These are phyloP conservation scores for Ctenosaura bakeri DNA, from an alignment of 2,797 vertebrate genomes.

Conservation along the genomic window DNA sequence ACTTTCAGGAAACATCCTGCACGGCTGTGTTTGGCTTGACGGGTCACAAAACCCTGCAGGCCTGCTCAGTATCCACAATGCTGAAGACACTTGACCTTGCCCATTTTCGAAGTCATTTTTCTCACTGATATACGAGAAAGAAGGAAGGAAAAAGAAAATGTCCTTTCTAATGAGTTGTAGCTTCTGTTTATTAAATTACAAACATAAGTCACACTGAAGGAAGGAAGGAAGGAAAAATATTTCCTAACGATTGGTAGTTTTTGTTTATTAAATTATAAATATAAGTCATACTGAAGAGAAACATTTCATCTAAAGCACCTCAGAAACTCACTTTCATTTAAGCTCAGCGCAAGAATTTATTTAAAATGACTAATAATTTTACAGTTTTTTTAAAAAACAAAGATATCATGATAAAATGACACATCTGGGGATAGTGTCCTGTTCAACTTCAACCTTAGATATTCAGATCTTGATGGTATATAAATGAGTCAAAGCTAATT, in stretches of 20 bases:
- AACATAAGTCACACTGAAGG: neutral
- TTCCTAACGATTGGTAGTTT: neutral
- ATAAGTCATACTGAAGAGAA: neutral
- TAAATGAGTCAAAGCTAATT: too few relatives aligned
- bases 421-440: neutral
- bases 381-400: neutral
- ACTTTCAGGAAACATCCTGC: neutral
- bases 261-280: neutral
- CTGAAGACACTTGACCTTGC: neutral
- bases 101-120: neutral
- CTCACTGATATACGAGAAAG: neutral
- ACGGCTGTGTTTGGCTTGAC: neutral
- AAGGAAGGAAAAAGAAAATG: neutral
- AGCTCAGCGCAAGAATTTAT: neutral
- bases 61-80: neutral
- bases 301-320: neutral
- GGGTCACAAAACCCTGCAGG: neutral
- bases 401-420: neutral
- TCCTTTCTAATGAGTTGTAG: neutral
- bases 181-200: neutral
- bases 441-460: neutral
- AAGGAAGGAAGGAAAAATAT: neutral
- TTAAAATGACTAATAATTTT: conserved; percentile 11
- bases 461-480: neutral
- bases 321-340: conserved; percentile 4